Conservation (phyloP, 2,888 invertebrate species). For the Spicauda simplicius region DNA sequence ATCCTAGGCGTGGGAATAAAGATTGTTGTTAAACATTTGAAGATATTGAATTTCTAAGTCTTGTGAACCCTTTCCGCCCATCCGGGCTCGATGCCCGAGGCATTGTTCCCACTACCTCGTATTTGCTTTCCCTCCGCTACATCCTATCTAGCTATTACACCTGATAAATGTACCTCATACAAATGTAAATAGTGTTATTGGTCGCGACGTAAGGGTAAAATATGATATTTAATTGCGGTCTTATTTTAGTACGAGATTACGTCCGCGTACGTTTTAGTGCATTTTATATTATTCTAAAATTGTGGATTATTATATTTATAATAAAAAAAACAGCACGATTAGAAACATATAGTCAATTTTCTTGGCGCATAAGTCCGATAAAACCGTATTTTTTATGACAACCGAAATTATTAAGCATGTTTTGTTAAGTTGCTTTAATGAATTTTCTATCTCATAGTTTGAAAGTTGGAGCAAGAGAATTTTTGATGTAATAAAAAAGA, state of each 20-base stretch:
- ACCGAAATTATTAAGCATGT: no score
- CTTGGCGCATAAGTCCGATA: no score
- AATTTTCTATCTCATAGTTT: no score
- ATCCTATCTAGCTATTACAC: constrained; percentile 48
- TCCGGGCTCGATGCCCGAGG: constrained; percentile 59
- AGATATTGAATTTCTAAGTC: constrained; percentile 4
- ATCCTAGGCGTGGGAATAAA: background rate
- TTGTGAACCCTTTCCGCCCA: constrained; percentile 27
- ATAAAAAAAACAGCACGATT: no score
- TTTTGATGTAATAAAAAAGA: no score
- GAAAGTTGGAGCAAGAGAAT: no score
- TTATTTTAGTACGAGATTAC: background rate
- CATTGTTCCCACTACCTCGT: constrained; percentile 72
- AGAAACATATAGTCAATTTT: no score
- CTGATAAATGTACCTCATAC: constrained; percentile 64
- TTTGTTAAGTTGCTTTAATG: no score
- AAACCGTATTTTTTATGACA: no score
- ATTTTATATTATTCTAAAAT: no score
- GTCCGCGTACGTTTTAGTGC: background rate
- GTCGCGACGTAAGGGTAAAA: constrained; percentile 49
- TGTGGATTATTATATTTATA: no score
- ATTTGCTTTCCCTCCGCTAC: constrained; percentile 51
- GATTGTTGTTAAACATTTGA: background rate
- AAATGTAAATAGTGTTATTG: constrained; percentile 64
- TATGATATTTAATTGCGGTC: constrained; percentile 43